A percentile compares a stretch with the other conserved stretches of the same genome.
These are phyloP conservation scores for Macroteleia sp. DNA, from an alignment of 2,888 invertebrate species.

Conservation along the genomic window DNA sequence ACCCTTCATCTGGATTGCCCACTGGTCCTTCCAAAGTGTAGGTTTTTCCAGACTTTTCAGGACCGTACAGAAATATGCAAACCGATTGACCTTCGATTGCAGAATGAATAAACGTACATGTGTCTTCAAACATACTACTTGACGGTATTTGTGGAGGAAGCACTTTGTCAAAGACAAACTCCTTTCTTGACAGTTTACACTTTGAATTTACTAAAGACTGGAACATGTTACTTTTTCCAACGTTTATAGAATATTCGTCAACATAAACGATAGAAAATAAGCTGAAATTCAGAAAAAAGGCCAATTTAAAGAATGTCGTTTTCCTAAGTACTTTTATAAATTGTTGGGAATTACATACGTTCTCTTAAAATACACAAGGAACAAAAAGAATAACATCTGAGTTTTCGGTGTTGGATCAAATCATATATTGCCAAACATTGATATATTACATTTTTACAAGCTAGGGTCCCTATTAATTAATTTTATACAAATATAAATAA, in stretches of 20 bases:
- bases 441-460: too few species aligned
- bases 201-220: background rate
- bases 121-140: slow-evolving; percentile 6
- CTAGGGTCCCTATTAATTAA: too few species aligned
- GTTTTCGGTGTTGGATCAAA: too few species aligned
- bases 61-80: slow-evolving; percentile 10
- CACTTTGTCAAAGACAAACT: slow-evolving; percentile 21
- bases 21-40: slow-evolving; percentile 14
- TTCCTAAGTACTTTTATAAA: too few species aligned
- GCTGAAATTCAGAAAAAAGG: too few species aligned
- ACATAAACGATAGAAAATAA: slow-evolving; percentile 3
- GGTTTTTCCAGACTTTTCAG: slow-evolving; percentile 14
- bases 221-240: background rate
- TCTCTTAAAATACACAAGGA: too few species aligned
- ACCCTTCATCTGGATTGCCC: background rate
- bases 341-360: too few species aligned
- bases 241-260: slow-evolving; percentile 7
- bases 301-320: too few species aligned
- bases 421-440: too few species aligned
- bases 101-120: background rate
- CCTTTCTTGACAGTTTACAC: background rate
- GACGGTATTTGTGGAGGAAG: background rate
- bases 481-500: too few species aligned
- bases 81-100: slow-evolving; percentile 14
- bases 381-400: too few species aligned